phyloP scores from a whole-genome alignment of 2,113 vertebrate genomes.

The Pterocles gutturalis region DNA sequence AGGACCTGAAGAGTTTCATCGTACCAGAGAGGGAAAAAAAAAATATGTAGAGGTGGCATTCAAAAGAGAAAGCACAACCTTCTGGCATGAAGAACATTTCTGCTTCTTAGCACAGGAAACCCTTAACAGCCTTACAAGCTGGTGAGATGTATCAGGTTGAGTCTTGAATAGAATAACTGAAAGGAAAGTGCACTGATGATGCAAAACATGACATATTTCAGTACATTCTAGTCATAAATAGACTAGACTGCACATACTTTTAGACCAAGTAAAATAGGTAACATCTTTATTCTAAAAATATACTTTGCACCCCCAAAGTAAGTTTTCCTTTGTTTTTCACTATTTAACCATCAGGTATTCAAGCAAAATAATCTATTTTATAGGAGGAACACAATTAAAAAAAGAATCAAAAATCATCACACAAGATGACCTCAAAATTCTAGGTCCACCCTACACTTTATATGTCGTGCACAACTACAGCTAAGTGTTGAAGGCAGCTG shows the following conservation, averaged over 20 bases:
- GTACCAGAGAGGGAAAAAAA: background rate
- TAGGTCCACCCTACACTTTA: background rate
- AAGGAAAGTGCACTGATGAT: background rate
- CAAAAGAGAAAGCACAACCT: background rate
- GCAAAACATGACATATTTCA: background rate
- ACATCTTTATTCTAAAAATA: background rate
- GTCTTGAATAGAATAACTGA: background rate
- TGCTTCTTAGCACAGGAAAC: background rate
- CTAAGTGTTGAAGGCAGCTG: background rate
- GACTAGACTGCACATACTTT: background rate
- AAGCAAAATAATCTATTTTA: background rate
- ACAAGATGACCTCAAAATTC: background rate
- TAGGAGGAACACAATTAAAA: rapidly evolving
- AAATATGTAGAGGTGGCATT: background rate
- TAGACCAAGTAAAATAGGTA: background rate
- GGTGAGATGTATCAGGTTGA: background rate
- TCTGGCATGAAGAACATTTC: background rate
- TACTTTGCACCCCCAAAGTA: background rate
- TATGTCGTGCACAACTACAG: background rate
- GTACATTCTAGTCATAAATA: background rate
- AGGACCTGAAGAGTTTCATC: background rate
- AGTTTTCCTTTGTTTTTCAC: background rate
- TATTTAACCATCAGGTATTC: background rate
- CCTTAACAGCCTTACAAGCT: background rate
- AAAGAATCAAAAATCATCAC: background rate